A percentile compares a stretch with the other conserved stretches of the same genome.
phyloP scores from a whole-genome alignment of 1,140 invertebrate genomes.

The Babylonia areolata region DNA sequence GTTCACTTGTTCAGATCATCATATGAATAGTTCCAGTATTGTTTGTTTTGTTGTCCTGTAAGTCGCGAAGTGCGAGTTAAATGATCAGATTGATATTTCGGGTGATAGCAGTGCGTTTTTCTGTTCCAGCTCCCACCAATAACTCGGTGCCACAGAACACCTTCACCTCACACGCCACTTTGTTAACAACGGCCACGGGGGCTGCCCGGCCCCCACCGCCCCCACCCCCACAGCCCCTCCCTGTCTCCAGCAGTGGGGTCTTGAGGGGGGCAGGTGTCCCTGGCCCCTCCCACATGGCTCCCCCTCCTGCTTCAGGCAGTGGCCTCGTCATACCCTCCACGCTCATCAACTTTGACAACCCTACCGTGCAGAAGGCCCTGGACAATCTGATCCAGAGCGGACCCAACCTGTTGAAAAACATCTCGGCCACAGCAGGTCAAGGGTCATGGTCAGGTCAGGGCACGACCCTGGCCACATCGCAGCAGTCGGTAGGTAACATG shows the following conservation, averaged over 20 bases:
- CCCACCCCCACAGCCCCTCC: neutral
- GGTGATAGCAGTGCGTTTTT: neutral
- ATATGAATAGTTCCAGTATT: no score
- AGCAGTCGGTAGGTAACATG: neutral
- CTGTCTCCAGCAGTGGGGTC: neutral
- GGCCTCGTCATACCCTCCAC: slow-evolving; percentile 32
- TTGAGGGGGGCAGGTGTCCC: neutral
- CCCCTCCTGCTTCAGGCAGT: neutral
- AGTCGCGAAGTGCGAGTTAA: no score
- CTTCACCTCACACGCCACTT: slow-evolving; percentile 37
- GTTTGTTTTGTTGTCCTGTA: no score
- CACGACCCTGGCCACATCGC: neutral
- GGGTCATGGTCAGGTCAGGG: neutral
- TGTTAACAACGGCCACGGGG: slow-evolving; percentile 13
- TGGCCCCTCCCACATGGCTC: slow-evolving; percentile 13
- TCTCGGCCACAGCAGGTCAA: slow-evolving; percentile 33
- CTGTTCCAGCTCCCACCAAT: slow-evolving; percentile 78
- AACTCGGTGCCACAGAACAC: slow-evolving; percentile 82
- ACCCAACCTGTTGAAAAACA: slow-evolving; percentile 64
- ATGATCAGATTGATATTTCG: no score
- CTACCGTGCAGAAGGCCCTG: slow-evolving; percentile 76
- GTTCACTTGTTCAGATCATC: no score
- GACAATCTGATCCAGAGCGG: slow-evolving; percentile 76
- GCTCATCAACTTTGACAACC: slow-evolving; percentile 76
- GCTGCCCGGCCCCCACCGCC: neutral